Evolutionary conservation across 2,797 vertebrate genomes (phyloP).

Genomic region (Scolopax rusticola): DNA sequence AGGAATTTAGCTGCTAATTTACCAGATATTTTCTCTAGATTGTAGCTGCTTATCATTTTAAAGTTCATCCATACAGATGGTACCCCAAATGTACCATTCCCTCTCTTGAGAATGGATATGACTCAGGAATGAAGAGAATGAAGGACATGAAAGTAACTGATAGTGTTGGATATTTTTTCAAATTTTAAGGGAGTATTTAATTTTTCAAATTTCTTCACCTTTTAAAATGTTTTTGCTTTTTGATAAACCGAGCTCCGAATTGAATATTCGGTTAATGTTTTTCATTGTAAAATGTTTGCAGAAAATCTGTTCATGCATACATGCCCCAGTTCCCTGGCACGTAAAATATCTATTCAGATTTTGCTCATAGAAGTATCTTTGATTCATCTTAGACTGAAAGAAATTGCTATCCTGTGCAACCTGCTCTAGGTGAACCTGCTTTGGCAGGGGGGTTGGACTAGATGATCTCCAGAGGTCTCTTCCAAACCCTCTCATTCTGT

Average conservation of each 20-base stretch:
- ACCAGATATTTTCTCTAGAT: neutral
- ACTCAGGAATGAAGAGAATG: neutral
- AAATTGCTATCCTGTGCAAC: neutral
- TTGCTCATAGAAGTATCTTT: neutral
- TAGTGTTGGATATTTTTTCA: neutral
- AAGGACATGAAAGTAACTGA: neutral
- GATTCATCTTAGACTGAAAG: neutral
- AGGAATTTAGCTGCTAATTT: neutral
- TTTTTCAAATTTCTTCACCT: neutral
- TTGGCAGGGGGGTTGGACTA: too few species aligned
- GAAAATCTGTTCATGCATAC: neutral
- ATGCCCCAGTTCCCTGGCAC: neutral
- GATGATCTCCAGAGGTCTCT: too few species aligned
- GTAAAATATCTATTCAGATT: neutral
- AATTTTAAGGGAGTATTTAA: neutral
- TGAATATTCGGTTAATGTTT: neutral
- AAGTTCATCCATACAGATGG: neutral
- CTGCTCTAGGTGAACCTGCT: too few species aligned
- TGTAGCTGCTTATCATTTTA: neutral
- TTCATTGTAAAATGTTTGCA: neutral
- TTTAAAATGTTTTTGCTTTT: neutral
- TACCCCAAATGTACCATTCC: neutral
- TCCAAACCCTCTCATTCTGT: too few species aligned
- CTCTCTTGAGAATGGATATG: neutral
- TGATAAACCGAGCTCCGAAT: neutral